Base-by-base conservation (phyloP, 2,888 invertebrate genomes). In the Thereva nobilitata region DNA sequence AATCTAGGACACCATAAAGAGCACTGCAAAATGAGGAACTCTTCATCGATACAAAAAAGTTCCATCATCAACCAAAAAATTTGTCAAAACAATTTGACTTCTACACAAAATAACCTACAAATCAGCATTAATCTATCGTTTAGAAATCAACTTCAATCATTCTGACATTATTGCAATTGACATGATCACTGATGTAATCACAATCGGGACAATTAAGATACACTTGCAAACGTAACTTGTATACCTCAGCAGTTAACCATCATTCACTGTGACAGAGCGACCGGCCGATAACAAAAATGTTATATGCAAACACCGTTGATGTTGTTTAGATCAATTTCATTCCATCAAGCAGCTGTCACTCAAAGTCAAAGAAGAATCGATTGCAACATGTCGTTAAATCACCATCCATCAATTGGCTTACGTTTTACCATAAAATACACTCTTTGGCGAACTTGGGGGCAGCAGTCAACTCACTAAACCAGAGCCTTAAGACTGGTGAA, bases 331-430 rank as follows among this genome's bases (percentile, higher is more conserved):
- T 70, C 68, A 69, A 68, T 68, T 67, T 69, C 67, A 70, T 69
- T 44, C 54, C 41, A 59, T 59, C 52, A 41, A 70, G 68, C 68
- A 68, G 68, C 70, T 71, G 71, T 72, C 72, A 72, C 70, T 72
- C 72, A 72, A 69, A 70, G 70, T 72, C 66, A 52, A 23, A 23
- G 50, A 45, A 54, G 47, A 70, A 78, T 79, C 77, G 80, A 79
- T 80, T 78, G 74, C 72, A 75, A 75, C 75, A 76, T 75, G 73
- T 74, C 72, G 73, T 78, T 77, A 77, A 78, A 77, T 78, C 78
- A 76, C 75, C 79, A 79, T 79, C 79, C 77, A 80, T 80, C 80
- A 79, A 77, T 68, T 55, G 61, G 44, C 44, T 53, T 44, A 57
- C 56, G 56, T 55, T 49, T 65, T 40, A 56, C 65, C 65, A 65